phyloP scores from a whole-genome alignment of 2,113 vertebrate species.

The Clarias macrocephalus region DNA sequence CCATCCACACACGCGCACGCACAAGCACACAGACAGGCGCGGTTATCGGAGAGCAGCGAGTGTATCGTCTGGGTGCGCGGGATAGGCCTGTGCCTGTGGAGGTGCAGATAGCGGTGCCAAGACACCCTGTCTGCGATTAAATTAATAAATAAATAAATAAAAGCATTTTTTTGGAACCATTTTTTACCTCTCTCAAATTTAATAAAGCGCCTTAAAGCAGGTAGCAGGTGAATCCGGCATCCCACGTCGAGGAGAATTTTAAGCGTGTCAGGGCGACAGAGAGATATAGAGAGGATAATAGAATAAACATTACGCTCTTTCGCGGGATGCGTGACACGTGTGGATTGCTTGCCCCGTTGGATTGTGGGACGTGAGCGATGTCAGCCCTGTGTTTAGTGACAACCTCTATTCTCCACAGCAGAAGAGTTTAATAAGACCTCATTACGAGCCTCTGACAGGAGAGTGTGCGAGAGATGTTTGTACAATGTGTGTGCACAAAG shows the following conservation, averaged over 20 bases:
- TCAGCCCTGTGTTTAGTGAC: slow-evolving; percentile 58
- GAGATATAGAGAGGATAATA: slow-evolving; percentile 74
- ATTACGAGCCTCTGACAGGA: slow-evolving; percentile 58
- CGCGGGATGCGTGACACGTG: slow-evolving; percentile 51
- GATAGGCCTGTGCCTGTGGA: slow-evolving; percentile 42
- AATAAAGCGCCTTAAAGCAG: slow-evolving; percentile 69
- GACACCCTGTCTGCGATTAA: slow-evolving; percentile 46
- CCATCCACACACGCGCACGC: neutral
- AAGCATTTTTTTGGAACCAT: slow-evolving; percentile 49
- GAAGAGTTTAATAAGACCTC: slow-evolving; percentile 71
- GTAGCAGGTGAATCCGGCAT: slow-evolving; percentile 67
- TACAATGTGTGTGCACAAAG: slow-evolving; percentile 71
- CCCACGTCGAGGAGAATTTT: slow-evolving; percentile 68
- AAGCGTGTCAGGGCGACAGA: slow-evolving; percentile 68
- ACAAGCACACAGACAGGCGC: slow-evolving; percentile 25
- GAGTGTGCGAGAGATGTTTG: slow-evolving; percentile 58
- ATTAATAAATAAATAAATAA: slow-evolving; percentile 47
- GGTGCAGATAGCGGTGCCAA: slow-evolving; percentile 47
- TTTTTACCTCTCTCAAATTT: slow-evolving; percentile 71
- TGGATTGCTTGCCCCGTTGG: slow-evolving; percentile 43
- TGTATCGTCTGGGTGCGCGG: slow-evolving; percentile 22
- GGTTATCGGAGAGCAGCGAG: slow-evolving; percentile 47
- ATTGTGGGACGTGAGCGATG: slow-evolving; percentile 19
- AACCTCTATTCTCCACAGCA: slow-evolving; percentile 65
- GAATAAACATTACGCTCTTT: slow-evolving; percentile 67